Evolutionary conservation across 2,113 vertebrate species (phyloP), one percentile per base, ranked within the genome.

Genomic region (Calonectris borealis): DNA sequence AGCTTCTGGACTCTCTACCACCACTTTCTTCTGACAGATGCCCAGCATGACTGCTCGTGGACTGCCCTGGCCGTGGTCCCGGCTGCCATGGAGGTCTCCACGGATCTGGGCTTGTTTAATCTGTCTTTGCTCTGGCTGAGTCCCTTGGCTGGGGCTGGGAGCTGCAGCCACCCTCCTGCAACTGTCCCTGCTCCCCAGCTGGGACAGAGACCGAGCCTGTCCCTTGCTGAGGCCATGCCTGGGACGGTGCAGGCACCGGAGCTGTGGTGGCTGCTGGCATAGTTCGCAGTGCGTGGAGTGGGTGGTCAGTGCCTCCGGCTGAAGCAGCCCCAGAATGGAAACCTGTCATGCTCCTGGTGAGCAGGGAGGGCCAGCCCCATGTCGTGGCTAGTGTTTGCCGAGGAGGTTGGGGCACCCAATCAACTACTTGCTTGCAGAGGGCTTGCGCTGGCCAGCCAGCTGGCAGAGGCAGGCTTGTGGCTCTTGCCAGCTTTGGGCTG

Each of bases 211-310:
- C 31, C 1, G 0, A 42, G 34, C 18, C 31, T 17, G 49, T 12
- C 38, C 61, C 36, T 48, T 1, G 2, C 11, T 16, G n/a, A 2
- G n/a, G 42, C 64, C 27, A 0, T 6, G 32, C 6, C 42, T 7
- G 10, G n/a, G 26, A 48, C 42, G 4, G 1, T 9, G 32, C 24
- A 8, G 36, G 38, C 19, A 22, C 44, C 2, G 2, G 42, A 7
- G n/a, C 16, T 11, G 20, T 9, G 58, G 14, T 36, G 65, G 66
- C 31, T 38, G 22, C 88, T 38, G 34, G 38, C 4, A 1, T n/a
- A 7, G 1, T 9, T 49, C 1, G 1, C 42, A 16, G 49, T 14
- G 19, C 1, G 1, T 5, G 29, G 38, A 21, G 46, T 1, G 16
- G 24, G 25, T 20, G 29, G 31, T 36, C 49, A 18, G 24, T 13